Evolutionary conservation across 2,888 invertebrate genomes (phyloP).

Genomic region (Oxycera nigricornis): DNA sequence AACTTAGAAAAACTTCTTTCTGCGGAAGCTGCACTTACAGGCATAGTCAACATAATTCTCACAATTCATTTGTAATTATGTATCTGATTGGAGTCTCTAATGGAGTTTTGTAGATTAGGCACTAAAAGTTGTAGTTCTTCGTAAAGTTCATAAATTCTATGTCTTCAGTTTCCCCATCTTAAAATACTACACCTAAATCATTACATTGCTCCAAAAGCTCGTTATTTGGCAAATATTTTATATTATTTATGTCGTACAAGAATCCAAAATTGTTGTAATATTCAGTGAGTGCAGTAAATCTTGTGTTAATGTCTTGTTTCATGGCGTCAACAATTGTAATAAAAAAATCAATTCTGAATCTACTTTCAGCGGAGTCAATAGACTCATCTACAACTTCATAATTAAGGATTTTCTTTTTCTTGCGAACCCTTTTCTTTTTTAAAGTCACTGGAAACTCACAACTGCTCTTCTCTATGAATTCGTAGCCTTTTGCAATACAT

Average conservation of each 20-base stretch:
- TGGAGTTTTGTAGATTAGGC: too few relatives aligned
- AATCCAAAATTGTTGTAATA: too few relatives aligned
- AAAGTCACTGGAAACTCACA: not conserved
- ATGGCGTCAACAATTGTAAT: not conserved
- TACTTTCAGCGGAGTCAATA: too few relatives aligned
- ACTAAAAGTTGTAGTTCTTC: too few relatives aligned
- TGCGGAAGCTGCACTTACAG: too few relatives aligned
- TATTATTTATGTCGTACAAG: too few relatives aligned
- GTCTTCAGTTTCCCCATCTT: not conserved
- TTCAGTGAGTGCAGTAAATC: too few relatives aligned
- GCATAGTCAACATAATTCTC: not conserved
- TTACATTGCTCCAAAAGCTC: too few relatives aligned
- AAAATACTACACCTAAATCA: not conserved
- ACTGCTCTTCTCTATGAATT: too few relatives aligned
- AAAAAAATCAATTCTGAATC: conserved; percentile 6
- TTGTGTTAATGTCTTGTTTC: too few relatives aligned
- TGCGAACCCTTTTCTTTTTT: too few relatives aligned
- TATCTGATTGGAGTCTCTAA: not conserved
- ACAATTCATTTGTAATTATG: not conserved
- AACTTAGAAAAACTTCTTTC: too few relatives aligned
- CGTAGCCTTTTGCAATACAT: not conserved
- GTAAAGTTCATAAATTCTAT: not conserved
- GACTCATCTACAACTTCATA: not conserved
- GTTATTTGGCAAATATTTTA: not conserved
- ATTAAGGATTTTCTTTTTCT: not conserved